A percentile compares a stretch with the other conserved stretches of the same genome.
Conservation (phyloP, 1,140 invertebrate species). For the Ceratosolen fusciceps region DNA sequence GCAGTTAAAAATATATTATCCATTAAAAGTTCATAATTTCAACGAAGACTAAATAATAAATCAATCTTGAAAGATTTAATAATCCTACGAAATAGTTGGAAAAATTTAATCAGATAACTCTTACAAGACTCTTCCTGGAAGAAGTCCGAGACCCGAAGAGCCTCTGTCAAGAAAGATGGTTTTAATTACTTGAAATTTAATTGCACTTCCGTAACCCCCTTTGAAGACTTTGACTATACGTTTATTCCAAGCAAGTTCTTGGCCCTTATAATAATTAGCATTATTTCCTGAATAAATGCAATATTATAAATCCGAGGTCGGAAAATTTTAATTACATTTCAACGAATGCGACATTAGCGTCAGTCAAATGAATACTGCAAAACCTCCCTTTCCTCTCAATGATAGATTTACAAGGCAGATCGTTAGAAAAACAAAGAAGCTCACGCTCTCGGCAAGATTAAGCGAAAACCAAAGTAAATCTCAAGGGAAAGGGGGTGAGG, state of each 20-base stretch:
- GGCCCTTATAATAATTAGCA: constrained; percentile 47
- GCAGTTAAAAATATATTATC: not conserved
- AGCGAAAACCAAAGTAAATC: not conserved
- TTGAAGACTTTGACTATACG: constrained; percentile 16
- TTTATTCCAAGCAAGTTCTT: too few relatives aligned
- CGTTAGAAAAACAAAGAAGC: too few relatives aligned
- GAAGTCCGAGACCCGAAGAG: constrained; percentile 22
- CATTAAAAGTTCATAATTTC: constrained; percentile 16
- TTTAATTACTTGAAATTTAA: constrained; percentile 51
- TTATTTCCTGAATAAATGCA: constrained; percentile 68
- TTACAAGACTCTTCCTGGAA: constrained; percentile 37
- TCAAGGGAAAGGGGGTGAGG: too few relatives aligned
- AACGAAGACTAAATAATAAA: constrained; percentile 16
- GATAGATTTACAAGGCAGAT: too few relatives aligned
- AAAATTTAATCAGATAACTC: constrained; percentile 46
- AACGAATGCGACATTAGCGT: too few relatives aligned
- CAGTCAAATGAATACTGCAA: too few relatives aligned
- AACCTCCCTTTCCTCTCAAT: too few relatives aligned
- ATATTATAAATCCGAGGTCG: too few relatives aligned
- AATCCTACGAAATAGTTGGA: constrained; percentile 22
- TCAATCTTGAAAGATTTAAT: constrained; percentile 40
- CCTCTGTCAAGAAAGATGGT: constrained; percentile 42
- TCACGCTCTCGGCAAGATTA: not conserved
- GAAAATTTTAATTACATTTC: too few relatives aligned
- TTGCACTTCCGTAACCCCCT: constrained; percentile 41